Evolutionary conservation across 2,797 vertebrate genomes (phyloP).

Genomic region (Synaphobranchus kaupii): DNA sequence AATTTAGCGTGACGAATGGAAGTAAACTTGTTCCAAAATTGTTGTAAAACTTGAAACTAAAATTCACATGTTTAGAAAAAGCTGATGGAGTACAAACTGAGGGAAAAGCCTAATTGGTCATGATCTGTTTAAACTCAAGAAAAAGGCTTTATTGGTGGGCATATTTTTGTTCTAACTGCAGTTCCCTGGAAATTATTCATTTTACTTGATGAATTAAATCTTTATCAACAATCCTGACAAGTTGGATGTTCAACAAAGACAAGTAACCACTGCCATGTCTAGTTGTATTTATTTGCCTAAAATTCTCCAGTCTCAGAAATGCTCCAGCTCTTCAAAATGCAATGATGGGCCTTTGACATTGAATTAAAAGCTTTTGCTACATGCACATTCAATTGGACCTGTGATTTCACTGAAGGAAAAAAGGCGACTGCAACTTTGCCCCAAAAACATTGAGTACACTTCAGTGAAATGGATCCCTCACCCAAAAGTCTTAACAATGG

Average conservation of each 20-base stretch:
- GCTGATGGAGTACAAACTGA: constrained; percentile 14
- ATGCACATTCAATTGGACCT: constrained; percentile 25
- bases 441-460: constrained; percentile 85
- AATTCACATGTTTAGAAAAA: constrained; percentile 27
- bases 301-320: constrained; percentile 15
- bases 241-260: constrained; percentile 54
- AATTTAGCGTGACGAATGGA: no score
- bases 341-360: constrained; percentile 4
- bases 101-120: not conserved
- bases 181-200: constrained; percentile 70
- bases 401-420: constrained; percentile 34
- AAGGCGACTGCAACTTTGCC: constrained; percentile 75
- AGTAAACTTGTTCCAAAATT: constrained; percentile 1
- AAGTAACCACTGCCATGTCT: constrained; percentile 32
- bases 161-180: constrained; percentile 78
- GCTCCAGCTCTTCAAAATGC: constrained; percentile 15
- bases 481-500: constrained; percentile 89
- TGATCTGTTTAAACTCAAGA: constrained; percentile 15
- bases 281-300: constrained; percentile 27
- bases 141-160: constrained; percentile 44
- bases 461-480: constrained; percentile 90
- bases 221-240: constrained; percentile 69
- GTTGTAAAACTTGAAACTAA: not conserved
- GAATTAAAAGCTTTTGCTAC: constrained; percentile 12
- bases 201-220: constrained; percentile 80